phyloP scores from a whole-genome alignment of 1,140 invertebrate species.

The Drosophila paulistorum region DNA sequence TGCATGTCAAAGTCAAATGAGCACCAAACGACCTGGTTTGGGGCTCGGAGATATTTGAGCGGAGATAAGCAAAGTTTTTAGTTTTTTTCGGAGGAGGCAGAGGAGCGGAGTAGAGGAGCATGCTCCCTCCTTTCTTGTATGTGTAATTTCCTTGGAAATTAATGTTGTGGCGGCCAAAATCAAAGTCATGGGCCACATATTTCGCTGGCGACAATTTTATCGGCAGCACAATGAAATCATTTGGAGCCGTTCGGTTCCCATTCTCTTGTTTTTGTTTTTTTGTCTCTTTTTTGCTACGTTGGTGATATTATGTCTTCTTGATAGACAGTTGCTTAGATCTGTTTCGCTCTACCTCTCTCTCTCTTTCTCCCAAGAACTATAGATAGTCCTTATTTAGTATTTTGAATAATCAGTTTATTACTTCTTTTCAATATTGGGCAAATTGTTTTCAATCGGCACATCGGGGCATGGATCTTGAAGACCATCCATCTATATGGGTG shows the following conservation, averaged over 20 bases:
- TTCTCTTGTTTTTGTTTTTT: slow-evolving; percentile 15
- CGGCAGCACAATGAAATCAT: slow-evolving; percentile 77
- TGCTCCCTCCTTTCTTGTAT: slow-evolving; percentile 40
- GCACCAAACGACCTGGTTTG: slow-evolving; percentile 38
- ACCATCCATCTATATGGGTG: too few relatives aligned
- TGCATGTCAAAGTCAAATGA: slow-evolving; percentile 76
- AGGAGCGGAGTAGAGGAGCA: slow-evolving; percentile 2
- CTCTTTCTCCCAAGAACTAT: neutral
- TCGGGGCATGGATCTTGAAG: slow-evolving; percentile 12
- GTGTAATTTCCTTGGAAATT: slow-evolving; percentile 79
- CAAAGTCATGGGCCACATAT: slow-evolving; percentile 73
- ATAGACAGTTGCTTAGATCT: slow-evolving; percentile 37
- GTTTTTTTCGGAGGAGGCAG: slow-evolving; percentile 16
- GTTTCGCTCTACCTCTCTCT: slow-evolving; percentile 24
- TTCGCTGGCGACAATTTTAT: slow-evolving; percentile 82
- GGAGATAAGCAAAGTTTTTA: slow-evolving; percentile 64
- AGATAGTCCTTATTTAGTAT: too few relatives aligned
- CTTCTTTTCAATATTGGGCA: too few relatives aligned
- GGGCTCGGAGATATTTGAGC: slow-evolving; percentile 57
- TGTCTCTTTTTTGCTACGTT: slow-evolving; percentile 35
- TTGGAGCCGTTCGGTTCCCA: slow-evolving; percentile 45
- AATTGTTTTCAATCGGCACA: too few relatives aligned
- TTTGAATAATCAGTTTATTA: too few relatives aligned
- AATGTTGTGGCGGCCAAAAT: slow-evolving; percentile 79
- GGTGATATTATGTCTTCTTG: slow-evolving; percentile 72